A percentile compares a stretch with the other conserved stretches of the same genome.
These are phyloP conservation scores for Felis chaus DNA, from an alignment of 2,113 vertebrate species.

Conservation along the genomic window DNA sequence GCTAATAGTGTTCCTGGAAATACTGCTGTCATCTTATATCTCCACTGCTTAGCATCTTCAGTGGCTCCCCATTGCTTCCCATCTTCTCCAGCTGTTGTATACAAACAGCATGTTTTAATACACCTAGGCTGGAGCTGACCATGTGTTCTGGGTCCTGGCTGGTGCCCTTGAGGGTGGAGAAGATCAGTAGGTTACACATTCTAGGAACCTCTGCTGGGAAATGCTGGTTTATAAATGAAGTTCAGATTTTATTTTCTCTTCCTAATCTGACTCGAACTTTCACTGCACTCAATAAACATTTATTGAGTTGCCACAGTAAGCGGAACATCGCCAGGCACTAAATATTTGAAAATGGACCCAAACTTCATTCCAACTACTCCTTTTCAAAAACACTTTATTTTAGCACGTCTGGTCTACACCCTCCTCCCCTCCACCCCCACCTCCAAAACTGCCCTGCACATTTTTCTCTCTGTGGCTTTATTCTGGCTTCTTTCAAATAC, in stretches of 20 bases:
- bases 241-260: slow-evolving; percentile 36
- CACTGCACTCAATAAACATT: background rate
- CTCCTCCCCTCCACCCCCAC: no score
- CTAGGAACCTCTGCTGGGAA: background rate
- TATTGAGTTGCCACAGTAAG: background rate
- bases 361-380: background rate
- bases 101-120: background rate
- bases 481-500: background rate
- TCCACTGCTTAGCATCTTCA: background rate
- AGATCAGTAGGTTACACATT: background rate
- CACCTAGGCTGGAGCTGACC: background rate
- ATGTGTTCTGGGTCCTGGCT: background rate
- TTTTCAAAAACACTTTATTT: background rate
- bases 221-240: background rate
- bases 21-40: background rate
- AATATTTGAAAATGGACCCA: background rate
- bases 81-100: background rate
- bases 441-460: background rate
- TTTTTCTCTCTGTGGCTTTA: background rate
- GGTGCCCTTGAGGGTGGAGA: background rate
- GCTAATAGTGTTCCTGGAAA: background rate
- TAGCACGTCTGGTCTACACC: background rate
- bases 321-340: background rate
- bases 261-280: background rate
- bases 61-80: background rate